These are phyloP conservation scores for Netelia melanura DNA, from an alignment of 2,888 invertebrate species.

Conservation along the genomic window DNA sequence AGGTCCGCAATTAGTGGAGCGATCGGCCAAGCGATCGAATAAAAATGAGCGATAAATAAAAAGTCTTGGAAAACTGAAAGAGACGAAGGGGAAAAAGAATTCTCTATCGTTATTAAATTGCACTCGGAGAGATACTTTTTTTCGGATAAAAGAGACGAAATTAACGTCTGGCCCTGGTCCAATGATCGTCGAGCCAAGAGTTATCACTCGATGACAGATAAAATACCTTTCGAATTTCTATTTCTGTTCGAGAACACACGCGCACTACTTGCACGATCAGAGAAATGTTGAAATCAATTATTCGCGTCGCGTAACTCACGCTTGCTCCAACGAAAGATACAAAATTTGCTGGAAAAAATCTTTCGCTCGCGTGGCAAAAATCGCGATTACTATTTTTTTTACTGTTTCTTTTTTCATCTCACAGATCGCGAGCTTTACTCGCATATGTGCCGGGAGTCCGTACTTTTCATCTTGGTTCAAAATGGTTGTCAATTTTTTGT, in stretches of 20 bases:
- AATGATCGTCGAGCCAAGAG: slow-evolving; percentile 5
- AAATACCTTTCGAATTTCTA: slow-evolving; percentile 29
- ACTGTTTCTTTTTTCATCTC: background rate
- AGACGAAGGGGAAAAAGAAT: slow-evolving; percentile 16
- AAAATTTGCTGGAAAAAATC: slow-evolving; percentile 3
- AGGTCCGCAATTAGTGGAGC: too few relatives aligned
- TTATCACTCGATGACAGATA: slow-evolving; percentile 45
- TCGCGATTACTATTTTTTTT: background rate
- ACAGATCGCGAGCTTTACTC: background rate
- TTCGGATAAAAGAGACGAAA: slow-evolving; percentile 14
- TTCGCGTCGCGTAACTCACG: slow-evolving; percentile 3
- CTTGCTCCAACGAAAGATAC: background rate
- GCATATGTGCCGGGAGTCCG: background rate
- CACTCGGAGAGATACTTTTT: background rate
- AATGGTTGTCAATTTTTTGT: slow-evolving; percentile 8
- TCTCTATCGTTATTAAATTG: background rate
- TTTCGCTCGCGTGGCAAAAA: slow-evolving; percentile 7
- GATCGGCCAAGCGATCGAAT: background rate
- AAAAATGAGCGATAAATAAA: background rate
- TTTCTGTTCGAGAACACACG: background rate
- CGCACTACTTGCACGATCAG: background rate
- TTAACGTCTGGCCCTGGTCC: slow-evolving; percentile 36
- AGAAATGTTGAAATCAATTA: slow-evolving; percentile 32
- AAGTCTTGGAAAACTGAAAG: background rate
- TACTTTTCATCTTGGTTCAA: background rate